Evolutionary conservation across 1,140 invertebrate species (phyloP), one percentile per base, ranked within the genome.

Genomic region (Odontomachus brunneus): DNA sequence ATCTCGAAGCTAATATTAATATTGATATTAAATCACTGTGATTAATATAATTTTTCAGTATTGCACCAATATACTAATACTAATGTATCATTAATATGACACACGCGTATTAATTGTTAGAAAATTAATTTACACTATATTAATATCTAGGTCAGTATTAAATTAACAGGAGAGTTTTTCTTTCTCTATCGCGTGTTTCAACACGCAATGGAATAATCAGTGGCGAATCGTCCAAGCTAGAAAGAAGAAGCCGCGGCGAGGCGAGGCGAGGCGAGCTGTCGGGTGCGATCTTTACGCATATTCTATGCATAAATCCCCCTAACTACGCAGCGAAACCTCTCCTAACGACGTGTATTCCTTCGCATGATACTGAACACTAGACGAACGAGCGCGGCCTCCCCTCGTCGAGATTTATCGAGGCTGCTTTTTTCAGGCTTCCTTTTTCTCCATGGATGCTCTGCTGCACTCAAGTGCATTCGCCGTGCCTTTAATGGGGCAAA

Each of bases 391-490:
- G 75, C 26, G 66, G 71, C 48, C 44, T 2, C 51, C 63, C 63
- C 72, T 83, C 78, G 75, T 74, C 60, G 72, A 89, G 89, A 89
- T 89, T 89, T 89, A 89, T 89, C 85, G 83, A 71, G 60, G 53
- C 22, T 89, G 69, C 55, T 60, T 85, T 84, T 89, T 85, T 83
- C 87, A 82, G 84, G 76, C 49, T 82, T 89, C 73, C 67, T 78
- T 75, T 83, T 73, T 59, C 72, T 65, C 48, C 65, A 33, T 60
- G 62, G 78, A 63, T 75, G 74, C 65, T 89, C 69, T 62, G 85
- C 73, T 85, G 85, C 65, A 29, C 78, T 53, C 83, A 80, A 78
- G 67, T 83, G 85, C 74, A 65, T 62, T 89, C 53, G 76, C 55
- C 82, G 33, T 74, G 76, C 67, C 88, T 89, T 84, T 89, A 86